Conservation (phyloP, 2,113 vertebrate species). For the Podarcis raffonei region DNA sequence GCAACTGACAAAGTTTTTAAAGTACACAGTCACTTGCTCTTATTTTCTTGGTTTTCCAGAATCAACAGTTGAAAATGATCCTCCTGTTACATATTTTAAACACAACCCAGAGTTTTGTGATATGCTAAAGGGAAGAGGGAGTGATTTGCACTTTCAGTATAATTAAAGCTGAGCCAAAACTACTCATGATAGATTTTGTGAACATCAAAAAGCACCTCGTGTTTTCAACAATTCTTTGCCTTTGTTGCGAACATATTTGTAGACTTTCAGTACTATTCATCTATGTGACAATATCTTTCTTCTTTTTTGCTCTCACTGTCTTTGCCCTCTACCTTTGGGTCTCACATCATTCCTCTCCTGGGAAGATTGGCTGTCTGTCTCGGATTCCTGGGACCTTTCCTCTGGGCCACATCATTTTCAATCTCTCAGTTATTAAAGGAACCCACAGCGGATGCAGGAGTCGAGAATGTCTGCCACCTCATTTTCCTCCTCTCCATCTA, state of each 20-base stretch:
- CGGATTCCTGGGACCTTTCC: too few relatives aligned
- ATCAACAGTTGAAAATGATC: neutral
- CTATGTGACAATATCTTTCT: neutral
- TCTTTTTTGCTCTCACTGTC: too few relatives aligned
- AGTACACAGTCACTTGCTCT: neutral
- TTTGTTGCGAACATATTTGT: neutral
- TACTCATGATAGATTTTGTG: neutral
- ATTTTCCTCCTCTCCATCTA: too few relatives aligned
- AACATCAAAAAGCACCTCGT: neutral
- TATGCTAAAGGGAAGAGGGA: neutral
- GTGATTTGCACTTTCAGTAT: neutral
- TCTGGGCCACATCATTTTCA: too few relatives aligned
- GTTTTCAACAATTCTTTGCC: neutral
- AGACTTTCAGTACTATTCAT: neutral
- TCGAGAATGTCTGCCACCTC: too few relatives aligned
- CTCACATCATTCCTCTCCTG: too few relatives aligned
- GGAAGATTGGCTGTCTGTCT: too few relatives aligned
- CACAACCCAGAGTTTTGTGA: conserved; percentile 5
- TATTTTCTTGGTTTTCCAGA: neutral
- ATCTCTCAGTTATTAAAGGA: too few relatives aligned
- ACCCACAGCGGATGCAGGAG: too few relatives aligned
- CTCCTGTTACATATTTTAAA: conserved; percentile 36
- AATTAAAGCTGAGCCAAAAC: neutral
- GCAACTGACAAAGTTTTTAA: neutral
- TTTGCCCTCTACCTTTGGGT: too few relatives aligned